A percentile compares a stretch with the other conserved stretches of the same genome.
phyloP scores from a whole-genome alignment of 2,113 vertebrate genomes.

The Lamprotornis superbus region DNA sequence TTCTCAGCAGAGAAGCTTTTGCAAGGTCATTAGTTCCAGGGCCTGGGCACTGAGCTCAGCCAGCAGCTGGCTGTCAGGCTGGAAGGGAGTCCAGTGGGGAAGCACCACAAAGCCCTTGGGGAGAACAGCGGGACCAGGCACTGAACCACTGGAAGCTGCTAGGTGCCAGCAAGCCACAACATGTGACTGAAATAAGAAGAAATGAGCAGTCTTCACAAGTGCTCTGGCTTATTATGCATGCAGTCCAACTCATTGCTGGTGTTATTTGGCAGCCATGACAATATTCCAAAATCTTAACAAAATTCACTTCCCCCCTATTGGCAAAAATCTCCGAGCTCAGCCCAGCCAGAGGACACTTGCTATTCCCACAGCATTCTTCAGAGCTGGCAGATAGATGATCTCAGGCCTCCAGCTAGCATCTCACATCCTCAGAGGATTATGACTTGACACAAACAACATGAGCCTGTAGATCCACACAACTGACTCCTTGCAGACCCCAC shows the following conservation, averaged over 20 bases:
- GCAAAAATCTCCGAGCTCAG: background rate
- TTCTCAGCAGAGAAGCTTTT: background rate
- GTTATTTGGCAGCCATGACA: background rate
- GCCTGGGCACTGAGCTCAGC: background rate
- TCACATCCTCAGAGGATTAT: background rate
- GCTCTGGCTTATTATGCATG: accelerated
- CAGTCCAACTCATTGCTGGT: background rate
- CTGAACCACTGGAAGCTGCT: background rate
- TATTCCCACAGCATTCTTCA: background rate
- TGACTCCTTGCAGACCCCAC: background rate
- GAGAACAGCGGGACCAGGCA: accelerated
- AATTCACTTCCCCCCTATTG: background rate
- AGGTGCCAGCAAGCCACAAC: background rate
- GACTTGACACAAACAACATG: background rate
- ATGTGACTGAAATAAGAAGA: background rate
- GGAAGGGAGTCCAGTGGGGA: background rate
- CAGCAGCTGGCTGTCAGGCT: background rate
- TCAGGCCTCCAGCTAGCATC: background rate
- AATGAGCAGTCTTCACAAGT: background rate
- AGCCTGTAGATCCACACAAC: background rate
- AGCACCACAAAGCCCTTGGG: background rate
- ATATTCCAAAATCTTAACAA: background rate
- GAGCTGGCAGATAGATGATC: background rate
- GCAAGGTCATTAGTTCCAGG: background rate
- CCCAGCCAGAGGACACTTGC: background rate